Evolutionary conservation across 2,797 vertebrate genomes (phyloP).

Genomic region (Manis crassicaudata): DNA sequence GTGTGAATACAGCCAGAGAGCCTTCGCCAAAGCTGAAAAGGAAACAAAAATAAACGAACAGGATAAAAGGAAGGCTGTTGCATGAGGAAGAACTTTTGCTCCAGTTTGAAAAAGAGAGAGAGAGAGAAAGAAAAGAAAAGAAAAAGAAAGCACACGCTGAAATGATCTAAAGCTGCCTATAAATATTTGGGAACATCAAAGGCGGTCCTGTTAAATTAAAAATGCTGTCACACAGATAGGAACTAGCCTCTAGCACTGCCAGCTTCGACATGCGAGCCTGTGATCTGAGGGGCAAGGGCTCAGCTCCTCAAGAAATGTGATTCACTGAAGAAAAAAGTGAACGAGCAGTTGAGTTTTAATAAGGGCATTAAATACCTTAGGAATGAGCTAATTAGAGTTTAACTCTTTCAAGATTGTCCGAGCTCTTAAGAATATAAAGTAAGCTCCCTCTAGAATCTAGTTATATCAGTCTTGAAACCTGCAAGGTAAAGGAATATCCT

Average conservation of each 20-base stretch:
- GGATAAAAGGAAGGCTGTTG: slow-evolving; percentile 75
- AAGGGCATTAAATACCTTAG: slow-evolving; percentile 87
- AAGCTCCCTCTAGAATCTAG: slow-evolving; percentile 78
- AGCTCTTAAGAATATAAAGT: slow-evolving; percentile 78
- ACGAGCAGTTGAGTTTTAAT: slow-evolving; percentile 85
- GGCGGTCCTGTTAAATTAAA: slow-evolving; percentile 89
- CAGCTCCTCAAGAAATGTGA: slow-evolving; percentile 87
- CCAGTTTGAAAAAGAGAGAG: slow-evolving; percentile 70
- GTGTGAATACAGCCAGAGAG: slow-evolving; percentile 39
- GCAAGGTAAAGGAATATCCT: slow-evolving; percentile 64
- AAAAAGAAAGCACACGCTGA: slow-evolving; percentile 81
- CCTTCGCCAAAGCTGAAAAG: slow-evolving; percentile 75
- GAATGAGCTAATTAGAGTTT: slow-evolving; percentile 86
- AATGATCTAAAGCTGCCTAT: slow-evolving; percentile 89
- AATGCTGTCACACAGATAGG: slow-evolving; percentile 91
- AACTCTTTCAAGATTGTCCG: slow-evolving; percentile 85
- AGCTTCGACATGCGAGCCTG: slow-evolving; percentile 91
- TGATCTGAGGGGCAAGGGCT: slow-evolving; percentile 85
- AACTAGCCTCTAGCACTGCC: slow-evolving; percentile 92
- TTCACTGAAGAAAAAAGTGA: slow-evolving; percentile 84
- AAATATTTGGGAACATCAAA: slow-evolving; percentile 93
- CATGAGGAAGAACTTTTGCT: slow-evolving; percentile 84
- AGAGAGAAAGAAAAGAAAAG: slow-evolving; percentile 61
- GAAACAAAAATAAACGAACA: slow-evolving; percentile 81
- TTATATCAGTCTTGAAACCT: slow-evolving; percentile 76